Evolutionary conservation across 2,888 invertebrate genomes (phyloP), one percentile per base, ranked within the genome.

Genomic region (Teleogryllus oceanicus): DNA sequence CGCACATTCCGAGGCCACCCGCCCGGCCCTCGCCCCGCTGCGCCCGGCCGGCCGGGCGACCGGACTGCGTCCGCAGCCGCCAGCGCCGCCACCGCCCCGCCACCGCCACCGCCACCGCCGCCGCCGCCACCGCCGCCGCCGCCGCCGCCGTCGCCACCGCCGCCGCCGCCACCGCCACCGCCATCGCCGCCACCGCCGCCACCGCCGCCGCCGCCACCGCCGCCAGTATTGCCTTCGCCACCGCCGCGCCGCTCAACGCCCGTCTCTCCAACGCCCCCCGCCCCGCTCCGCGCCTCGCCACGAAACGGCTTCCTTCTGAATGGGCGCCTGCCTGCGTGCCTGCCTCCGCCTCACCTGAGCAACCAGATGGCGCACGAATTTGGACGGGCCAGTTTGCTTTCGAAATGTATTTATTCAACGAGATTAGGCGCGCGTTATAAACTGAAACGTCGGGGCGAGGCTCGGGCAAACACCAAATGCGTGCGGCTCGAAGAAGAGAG

Each of bases 331-430:
- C 5, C 37, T 37, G 37, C 37, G n/a, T 37, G 37, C 37, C 37
- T 24, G 24, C 24, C 24, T 24, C n/a, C n/a, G 62, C 16, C 62
- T 62, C 62, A 62, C 62, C 62, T 62, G 62, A 62, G 62, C 62
- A 62, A 62, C 62, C 62, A 62, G 62, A n/a, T 62, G 62, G 62
- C n/a, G 62, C 62, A 62, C 62, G 62, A 62, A 62, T 62, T 62
- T 62, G 62, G n/a, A 62, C 62, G 62, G n/a, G 62, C 62, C n/a
- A 13, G 62, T 62, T 62, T 62, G n/a, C 62, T n/a, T 62, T 62
- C 62, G 62, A 62, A 62, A 62, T 62, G 62, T 62, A 62, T 62
- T 62, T 62, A 62, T 62, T 62, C 62, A 62, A 13, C 62, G 62
- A 62, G 62, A 62, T 62, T 62, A 62, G 62, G 13, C 62, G 13